Evolutionary conservation across 2,797 vertebrate genomes (phyloP), one percentile per base, ranked within the genome.

Genomic region (Amphiprion clarkii): DNA sequence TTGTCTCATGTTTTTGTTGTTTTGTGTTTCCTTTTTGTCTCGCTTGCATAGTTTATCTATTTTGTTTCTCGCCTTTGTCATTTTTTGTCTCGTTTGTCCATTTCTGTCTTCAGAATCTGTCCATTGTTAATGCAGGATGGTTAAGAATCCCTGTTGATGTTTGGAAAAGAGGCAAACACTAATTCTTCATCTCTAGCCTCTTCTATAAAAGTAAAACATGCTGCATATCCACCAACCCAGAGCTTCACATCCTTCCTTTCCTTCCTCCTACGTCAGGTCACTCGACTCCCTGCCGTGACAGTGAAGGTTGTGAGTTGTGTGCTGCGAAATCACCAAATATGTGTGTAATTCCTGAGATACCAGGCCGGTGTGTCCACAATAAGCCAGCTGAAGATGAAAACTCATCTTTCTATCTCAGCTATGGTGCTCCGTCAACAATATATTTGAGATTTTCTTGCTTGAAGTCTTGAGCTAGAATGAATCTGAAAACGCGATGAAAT

Each of bases 321-420:
- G 6, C n/a, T 39, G 33, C 39, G 23, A 49, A 40, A 52, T 52
- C 56, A 3, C 6, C 48, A 58, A 33, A 25, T 56, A 57, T 48
- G 27, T 46, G 19, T 0, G 23, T 39, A 49, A 59, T 59, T 59
- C 55, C 31, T 17, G 11, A 17, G 48, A 70, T 31, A 11, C 68
- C 9, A 44, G 48, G 48, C 65, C 46, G 53, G 40, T 46, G 21
- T 55, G 64, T 67, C 64, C n/a, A 55, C 21, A 42, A 40, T 31
- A 67, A 52, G 16, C 17, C 29, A n/a, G 54, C 29, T 33, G 54
- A 56, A 33, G 19, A 5, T 33, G 29, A 33, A n/a, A 36, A 21
- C 11, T n/a, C 31, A 6, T 57, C 4, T 57, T 21, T 57, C 12
- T 39, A 19, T 44, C 40, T 14, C 40, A 14, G 16, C 4, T 44